A percentile compares a stretch with the other conserved stretches of the same genome.
These are phyloP conservation scores for Amblyopsis rosae DNA, from an alignment of 2,113 vertebrate genomes.

Conservation along the genomic window DNA sequence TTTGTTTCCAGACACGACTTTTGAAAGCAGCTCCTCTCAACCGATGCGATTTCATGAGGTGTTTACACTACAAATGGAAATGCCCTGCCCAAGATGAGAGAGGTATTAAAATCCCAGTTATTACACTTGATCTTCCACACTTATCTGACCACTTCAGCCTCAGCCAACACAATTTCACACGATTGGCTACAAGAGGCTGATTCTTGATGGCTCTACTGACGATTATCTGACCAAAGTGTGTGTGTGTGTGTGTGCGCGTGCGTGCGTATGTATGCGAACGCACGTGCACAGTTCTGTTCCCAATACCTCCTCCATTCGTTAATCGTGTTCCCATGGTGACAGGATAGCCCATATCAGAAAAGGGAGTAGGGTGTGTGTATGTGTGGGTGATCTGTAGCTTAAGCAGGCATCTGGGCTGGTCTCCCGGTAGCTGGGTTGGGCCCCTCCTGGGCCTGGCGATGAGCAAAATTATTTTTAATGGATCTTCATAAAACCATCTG, in stretches of 20 bases:
- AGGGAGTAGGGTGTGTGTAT: constrained; percentile 6
- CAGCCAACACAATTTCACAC: not conserved
- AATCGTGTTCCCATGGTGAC: constrained; percentile 59
- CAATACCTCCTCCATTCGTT: constrained; percentile 32
- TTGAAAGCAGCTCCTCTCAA: too few species aligned
- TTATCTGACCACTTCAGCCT: constrained; percentile 2
- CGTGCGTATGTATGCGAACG: not conserved
- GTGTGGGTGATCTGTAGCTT: constrained; percentile 41
- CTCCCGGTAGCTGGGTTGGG: constrained; percentile 62
- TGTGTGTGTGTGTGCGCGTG: not conserved
- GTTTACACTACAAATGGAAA: too few species aligned
- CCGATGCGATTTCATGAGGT: too few species aligned
- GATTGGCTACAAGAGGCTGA: not conserved
- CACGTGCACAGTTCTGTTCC: not conserved
- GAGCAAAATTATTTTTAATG: constrained; percentile 83
- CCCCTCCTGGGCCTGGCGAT: constrained; percentile 76
- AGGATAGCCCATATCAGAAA: constrained; percentile 47
- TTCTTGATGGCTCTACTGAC: constrained; percentile 21
- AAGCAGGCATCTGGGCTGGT: constrained; percentile 61
- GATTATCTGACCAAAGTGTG: constrained; percentile 5
- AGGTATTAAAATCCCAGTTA: constrained; percentile 3
- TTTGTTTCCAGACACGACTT: too few species aligned
- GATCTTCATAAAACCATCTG: constrained; percentile 84
- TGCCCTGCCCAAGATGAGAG: not conserved
- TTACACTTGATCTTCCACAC: constrained; percentile 12